A percentile compares a stretch with the other conserved stretches of the same genome.
Conservation (phyloP, 2,888 invertebrate genomes). For the Spicauda simplicius region DNA sequence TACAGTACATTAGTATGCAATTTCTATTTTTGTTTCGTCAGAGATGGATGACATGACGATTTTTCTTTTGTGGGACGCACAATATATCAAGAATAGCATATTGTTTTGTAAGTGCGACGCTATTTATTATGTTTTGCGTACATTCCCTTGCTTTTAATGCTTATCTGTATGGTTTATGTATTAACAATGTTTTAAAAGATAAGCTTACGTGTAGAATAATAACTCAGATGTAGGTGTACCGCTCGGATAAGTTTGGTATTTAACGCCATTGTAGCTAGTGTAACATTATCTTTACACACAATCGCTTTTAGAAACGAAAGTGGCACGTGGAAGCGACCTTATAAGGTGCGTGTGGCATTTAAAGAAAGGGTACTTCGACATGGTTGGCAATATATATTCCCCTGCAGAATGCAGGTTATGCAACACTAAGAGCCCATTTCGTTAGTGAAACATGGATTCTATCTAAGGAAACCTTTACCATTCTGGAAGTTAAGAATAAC, state of each 20-base stretch:
- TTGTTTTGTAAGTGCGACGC: conserved; percentile 25
- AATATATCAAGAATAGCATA: conserved; percentile 32
- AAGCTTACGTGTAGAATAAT: neutral
- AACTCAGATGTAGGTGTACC: neutral
- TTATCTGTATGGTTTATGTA: conserved; percentile 22
- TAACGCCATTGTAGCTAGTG: conserved; percentile 15
- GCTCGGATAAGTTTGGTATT: conserved; percentile 10
- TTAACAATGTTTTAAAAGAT: conserved; percentile 5
- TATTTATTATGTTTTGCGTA: conserved; percentile 24
- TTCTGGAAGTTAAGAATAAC: neutral
- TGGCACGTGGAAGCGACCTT: conserved; percentile 32
- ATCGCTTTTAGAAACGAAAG: conserved; percentile 36
- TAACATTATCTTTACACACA: conserved; percentile 31
- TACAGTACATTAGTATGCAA: conserved; percentile 36
- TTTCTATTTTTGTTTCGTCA: conserved; percentile 36
- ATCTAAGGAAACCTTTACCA: conserved; percentile 4
- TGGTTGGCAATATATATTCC: conserved; percentile 12
- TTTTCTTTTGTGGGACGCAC: conserved; percentile 25
- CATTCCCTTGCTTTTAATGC: conserved; percentile 31
- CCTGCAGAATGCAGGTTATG: conserved; percentile 24
- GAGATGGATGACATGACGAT: conserved; percentile 36
- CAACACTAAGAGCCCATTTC: conserved; percentile 6
- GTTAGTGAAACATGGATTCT: conserved; percentile 2
- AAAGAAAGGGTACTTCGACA: conserved; percentile 15
- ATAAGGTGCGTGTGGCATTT: conserved; percentile 33